A percentile compares a stretch with the other conserved stretches of the same genome.
These are phyloP conservation scores for Orchesellides sinensis DNA, from an alignment of 2,888 invertebrate genomes.

Conservation along the genomic window DNA sequence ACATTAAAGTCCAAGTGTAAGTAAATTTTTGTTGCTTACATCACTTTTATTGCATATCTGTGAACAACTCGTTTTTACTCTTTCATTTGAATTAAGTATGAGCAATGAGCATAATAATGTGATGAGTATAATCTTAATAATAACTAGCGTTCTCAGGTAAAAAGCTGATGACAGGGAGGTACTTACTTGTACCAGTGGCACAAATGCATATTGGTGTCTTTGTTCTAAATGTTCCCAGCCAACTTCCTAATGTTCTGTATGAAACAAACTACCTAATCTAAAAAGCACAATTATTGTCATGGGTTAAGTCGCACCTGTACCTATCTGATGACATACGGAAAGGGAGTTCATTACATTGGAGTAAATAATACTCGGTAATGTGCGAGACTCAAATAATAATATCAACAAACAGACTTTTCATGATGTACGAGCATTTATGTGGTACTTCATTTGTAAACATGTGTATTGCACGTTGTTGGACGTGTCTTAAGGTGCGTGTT, in stretches of 20 bases:
- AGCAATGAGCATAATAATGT: not conserved
- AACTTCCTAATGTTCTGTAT: conserved; percentile 31
- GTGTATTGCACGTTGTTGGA: not conserved
- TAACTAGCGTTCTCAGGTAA: not conserved
- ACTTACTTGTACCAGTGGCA: conserved; percentile 47
- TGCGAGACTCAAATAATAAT: not conserved
- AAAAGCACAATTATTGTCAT: conserved; percentile 10
- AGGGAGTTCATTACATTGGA: no score
- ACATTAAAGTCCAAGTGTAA: not conserved
- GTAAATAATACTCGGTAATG: not conserved
- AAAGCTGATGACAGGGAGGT: conserved; percentile 23
- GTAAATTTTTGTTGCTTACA: conserved; percentile 12
- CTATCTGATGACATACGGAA: conserved; percentile 29
- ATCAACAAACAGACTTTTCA: not conserved
- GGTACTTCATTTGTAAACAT: conserved; percentile 2
- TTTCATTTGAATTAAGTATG: conserved; percentile 19
- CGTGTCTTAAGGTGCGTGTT: conserved; percentile 20
- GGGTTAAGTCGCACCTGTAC: conserved; percentile 1
- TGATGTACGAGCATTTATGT: not conserved
- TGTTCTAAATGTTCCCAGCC: conserved; percentile 48
- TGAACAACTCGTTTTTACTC: conserved; percentile 15
- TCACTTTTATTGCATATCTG: conserved; percentile 16
- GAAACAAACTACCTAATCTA: not conserved
- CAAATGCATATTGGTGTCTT: conserved; percentile 30
- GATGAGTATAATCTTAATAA: not conserved